Evolutionary conservation across 2,888 invertebrate genomes (phyloP).

Genomic region (Vanessa cardui): DNA sequence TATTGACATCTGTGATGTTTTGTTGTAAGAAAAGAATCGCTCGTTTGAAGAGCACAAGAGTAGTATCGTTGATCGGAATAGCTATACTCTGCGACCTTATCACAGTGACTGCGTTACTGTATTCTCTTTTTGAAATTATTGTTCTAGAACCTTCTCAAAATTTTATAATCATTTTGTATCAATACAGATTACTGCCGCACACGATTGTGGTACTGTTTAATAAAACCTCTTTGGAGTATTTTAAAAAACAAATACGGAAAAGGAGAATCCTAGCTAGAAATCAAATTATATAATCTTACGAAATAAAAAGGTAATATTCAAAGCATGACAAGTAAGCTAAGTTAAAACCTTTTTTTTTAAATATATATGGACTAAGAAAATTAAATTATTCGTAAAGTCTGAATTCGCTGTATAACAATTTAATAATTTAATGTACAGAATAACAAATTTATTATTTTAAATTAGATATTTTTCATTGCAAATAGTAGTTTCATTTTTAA

Average conservation of each 20-base stretch:
- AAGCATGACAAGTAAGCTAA: not conserved
- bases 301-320: not conserved
- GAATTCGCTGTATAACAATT: too few species aligned
- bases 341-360: not conserved
- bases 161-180: too few species aligned
- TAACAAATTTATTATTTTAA: too few species aligned
- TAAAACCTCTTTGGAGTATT: constrained; percentile 38
- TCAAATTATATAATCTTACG: not conserved
- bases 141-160: too few species aligned
- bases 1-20: constrained; percentile 25
- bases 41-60: constrained; percentile 16
- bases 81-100: constrained; percentile 39
- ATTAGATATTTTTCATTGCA: too few species aligned
- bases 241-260: constrained; percentile 27
- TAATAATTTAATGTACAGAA: too few species aligned
- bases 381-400: too few species aligned
- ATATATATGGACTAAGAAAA: too few species aligned
- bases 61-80: constrained; percentile 30
- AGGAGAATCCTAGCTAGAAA: constrained; percentile 10
- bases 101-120: not conserved
- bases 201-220: constrained; percentile 38
- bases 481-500: too few species aligned
- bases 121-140: too few species aligned
- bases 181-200: constrained; percentile 33
- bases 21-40: constrained; percentile 29